These are phyloP conservation scores for Anableps anableps DNA, from an alignment of 2,797 vertebrate species.

Conservation along the genomic window DNA sequence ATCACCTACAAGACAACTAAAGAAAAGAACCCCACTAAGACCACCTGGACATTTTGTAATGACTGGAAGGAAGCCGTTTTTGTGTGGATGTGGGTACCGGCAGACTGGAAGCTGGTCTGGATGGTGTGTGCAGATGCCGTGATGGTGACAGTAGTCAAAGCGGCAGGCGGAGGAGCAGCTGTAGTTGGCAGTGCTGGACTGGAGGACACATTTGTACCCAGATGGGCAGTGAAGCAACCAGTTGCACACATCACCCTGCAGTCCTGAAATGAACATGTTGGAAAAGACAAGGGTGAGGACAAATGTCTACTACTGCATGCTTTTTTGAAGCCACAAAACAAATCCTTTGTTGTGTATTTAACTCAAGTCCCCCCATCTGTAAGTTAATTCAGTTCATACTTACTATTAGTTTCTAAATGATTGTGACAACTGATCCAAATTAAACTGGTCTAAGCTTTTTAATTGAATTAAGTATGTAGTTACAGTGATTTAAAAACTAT, in stretches of 20 bases:
- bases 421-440: neutral
- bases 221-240: conserved; percentile 82
- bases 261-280: conserved; percentile 61
- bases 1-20: conserved; percentile 85
- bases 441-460: no score
- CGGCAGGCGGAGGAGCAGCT: conserved; percentile 88
- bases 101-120: conserved; percentile 80
- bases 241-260: conserved; percentile 78
- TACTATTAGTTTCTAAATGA: neutral
- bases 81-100: conserved; percentile 74
- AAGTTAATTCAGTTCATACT: neutral
- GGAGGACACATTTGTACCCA: conserved; percentile 80
- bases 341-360: neutral
- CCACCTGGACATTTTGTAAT: neutral
- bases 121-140: conserved; percentile 88
- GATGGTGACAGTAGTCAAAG: conserved; percentile 85
- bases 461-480: no score
- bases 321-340: neutral
- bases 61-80: neutral
- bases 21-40: neutral
- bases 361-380: neutral
- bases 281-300: neutral
- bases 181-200: conserved; percentile 55
- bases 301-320: neutral
- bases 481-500: no score